Evolutionary conservation across 35 echinoderm and acorn worm species (phyloP).

Genomic region (Anneissia japonica): DNA sequence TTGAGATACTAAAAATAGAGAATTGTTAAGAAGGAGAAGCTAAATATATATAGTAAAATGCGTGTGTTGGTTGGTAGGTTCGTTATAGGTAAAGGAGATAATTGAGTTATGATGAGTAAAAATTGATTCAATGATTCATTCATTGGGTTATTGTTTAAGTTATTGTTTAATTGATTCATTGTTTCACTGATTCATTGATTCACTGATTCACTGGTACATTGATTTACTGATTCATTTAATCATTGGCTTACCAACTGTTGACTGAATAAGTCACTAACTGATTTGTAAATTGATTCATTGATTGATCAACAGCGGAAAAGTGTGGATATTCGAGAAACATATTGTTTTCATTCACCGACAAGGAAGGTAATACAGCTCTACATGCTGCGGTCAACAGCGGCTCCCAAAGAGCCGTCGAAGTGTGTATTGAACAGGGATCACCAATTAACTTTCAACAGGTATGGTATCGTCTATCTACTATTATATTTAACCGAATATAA

Average conservation of each 20-base stretch:
- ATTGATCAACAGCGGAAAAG: conserved; percentile 29
- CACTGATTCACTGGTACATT: neutral
- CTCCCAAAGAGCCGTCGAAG: conserved; percentile 51
- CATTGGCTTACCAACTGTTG: neutral
- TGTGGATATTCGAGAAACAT: conserved; percentile 19
- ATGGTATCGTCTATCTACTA: too few relatives aligned
- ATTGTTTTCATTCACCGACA: conserved; percentile 59
- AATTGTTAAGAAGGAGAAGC: too few relatives aligned
- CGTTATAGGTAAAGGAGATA: too few relatives aligned
- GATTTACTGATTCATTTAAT: neutral
- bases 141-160: neutral
- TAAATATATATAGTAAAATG: too few relatives aligned
- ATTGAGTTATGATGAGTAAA: too few relatives aligned
- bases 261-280: neutral
- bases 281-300: neutral
- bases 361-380: conserved; percentile 68
- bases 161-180: neutral
- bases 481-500: too few relatives aligned
- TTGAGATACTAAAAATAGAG: too few relatives aligned
- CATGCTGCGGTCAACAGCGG: conserved; percentile 91
- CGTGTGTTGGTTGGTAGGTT: too few relatives aligned
- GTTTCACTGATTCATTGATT: too few relatives aligned
- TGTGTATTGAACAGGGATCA: conserved; percentile 83
- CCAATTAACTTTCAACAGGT: conserved; percentile 78
- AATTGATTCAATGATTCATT: neutral